Base-by-base conservation (phyloP, 2,113 vertebrate species). In the Acrocephalus arundinaceus region DNA sequence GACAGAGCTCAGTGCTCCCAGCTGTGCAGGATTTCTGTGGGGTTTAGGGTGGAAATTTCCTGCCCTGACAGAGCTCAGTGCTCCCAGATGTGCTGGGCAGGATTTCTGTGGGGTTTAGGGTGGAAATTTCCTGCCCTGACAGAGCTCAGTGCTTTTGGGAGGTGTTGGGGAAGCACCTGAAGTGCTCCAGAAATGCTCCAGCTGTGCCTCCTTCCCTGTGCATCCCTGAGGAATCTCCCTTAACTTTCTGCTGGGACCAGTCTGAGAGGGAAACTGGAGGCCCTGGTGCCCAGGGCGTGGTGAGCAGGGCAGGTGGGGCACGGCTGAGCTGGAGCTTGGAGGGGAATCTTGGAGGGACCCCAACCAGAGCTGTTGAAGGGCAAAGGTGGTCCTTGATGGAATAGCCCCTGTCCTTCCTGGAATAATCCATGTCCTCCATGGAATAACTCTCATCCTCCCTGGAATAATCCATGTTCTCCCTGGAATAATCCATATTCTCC, bases 1-100 rank as follows among this genome's bases (percentile, higher is more conserved):
- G 37, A 39, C n/a, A n/a, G n/a, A n/a, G n/a, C n/a, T n/a, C n/a
- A n/a, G n/a, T n/a, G 80, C 67, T 68, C 13, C 0, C 4, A 6
- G 61, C 4, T 59, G 49, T 0, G 35, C 6, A 1, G 54, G 20
- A 71, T 58, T 49, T 28, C 58, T 65, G 52, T 54, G 58, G 1
- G 0, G 2, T n/a, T 7, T 1, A 0, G 14, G 49, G 41, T 2
- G 16, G 68, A 1, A n/a, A 21, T 45, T 1, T 0, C n/a, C 78
- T 46, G 7, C 48, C 63, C 33, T 6, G 19, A 0, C 28, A 11
- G 17, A 0, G 5, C 68, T 4, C 23, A 5, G 37, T 39, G 37
- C 37, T 39, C 37, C 37, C 37, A 39, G 37, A 9, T 39, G 37
- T 39, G 37, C 37, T 9, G 37, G 37, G 37, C 37, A 39, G 37